Percentiles rank a stretch among this genome's conserved stretches.
Evolutionary conservation across 1,140 invertebrate species (phyloP).

Genomic region (Leptopilina boulardi): DNA sequence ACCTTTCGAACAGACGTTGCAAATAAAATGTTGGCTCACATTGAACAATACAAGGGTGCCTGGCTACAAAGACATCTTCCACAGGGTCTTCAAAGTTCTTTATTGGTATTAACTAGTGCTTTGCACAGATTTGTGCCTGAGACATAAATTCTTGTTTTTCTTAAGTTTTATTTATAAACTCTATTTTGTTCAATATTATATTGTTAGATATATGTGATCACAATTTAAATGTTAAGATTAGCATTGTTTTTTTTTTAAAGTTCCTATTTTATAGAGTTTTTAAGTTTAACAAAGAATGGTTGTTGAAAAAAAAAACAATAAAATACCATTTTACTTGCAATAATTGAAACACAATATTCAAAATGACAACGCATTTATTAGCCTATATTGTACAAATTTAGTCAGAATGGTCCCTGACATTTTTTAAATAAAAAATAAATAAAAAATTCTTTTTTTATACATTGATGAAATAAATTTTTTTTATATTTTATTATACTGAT

Average conservation of each 20-base stretch:
- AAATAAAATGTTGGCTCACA: slow-evolving; percentile 80
- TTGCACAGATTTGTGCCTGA: slow-evolving; percentile 78
- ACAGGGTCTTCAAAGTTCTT: slow-evolving; percentile 77
- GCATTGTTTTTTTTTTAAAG: slow-evolving; percentile 22
- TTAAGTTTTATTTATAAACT: background rate
- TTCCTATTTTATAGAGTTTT: slow-evolving; percentile 7
- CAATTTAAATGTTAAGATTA: slow-evolving; percentile 3
- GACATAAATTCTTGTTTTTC: slow-evolving; percentile 58
- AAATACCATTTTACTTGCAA: background rate
- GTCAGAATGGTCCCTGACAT: background rate
- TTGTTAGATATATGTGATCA: background rate
- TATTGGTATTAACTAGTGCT: slow-evolving; percentile 76
- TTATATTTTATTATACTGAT: background rate
- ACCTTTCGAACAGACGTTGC: slow-evolving; percentile 81
- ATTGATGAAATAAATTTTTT: slow-evolving; percentile 29
- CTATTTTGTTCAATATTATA: background rate
- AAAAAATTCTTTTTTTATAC: slow-evolving; percentile 34
- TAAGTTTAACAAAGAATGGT: background rate
- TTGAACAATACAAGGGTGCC: slow-evolving; percentile 78
- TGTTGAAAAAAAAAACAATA: background rate
- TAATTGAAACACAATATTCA: background rate
- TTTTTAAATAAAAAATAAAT: slow-evolving; percentile 35
- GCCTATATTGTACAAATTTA: slow-evolving; percentile 24
- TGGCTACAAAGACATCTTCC: slow-evolving; percentile 78
- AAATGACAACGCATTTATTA: slow-evolving; percentile 11